These are phyloP conservation scores for Dipus sagitta DNA, from an alignment of 2,797 vertebrate species.

Conservation along the genomic window DNA sequence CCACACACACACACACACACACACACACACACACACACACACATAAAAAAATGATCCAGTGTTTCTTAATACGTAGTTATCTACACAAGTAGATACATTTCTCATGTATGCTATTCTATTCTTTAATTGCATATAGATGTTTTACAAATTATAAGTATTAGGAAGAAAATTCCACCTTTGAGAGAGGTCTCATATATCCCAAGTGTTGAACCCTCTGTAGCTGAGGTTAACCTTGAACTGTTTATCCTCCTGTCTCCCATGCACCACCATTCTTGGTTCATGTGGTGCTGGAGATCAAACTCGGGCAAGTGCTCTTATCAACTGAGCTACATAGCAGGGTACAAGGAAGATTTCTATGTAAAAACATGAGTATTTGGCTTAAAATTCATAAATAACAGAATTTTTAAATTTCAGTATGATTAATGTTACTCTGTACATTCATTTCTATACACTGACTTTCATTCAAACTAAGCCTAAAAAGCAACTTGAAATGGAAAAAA, in stretches of 20 bases:
- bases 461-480: conserved; percentile 50
- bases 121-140: conserved; percentile 14
- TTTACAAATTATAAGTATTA: conserved; percentile 34
- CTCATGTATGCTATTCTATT: conserved; percentile 20
- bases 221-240: no score
- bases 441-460: conserved; percentile 22
- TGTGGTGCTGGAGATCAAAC: no score
- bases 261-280: no score
- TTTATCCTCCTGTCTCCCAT: no score
- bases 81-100: conserved; percentile 45
- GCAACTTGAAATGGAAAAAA: background rate
- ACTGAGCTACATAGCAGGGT: no score
- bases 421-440: conserved; percentile 29
- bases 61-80: conserved; percentile 49
- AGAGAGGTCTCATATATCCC: no score
- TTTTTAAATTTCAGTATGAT: conserved; percentile 28
- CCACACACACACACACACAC: no score
- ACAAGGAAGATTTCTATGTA: conserved; percentile 10
- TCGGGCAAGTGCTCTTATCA: no score
- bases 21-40: no score
- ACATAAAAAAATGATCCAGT: conserved; percentile 37
- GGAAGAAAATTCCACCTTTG: background rate
- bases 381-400: conserved; percentile 39
- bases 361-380: conserved; percentile 59
- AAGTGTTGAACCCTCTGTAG: no score